phyloP scores from a whole-genome alignment of 2,888 invertebrate species.

The Andrena bicolor region DNA sequence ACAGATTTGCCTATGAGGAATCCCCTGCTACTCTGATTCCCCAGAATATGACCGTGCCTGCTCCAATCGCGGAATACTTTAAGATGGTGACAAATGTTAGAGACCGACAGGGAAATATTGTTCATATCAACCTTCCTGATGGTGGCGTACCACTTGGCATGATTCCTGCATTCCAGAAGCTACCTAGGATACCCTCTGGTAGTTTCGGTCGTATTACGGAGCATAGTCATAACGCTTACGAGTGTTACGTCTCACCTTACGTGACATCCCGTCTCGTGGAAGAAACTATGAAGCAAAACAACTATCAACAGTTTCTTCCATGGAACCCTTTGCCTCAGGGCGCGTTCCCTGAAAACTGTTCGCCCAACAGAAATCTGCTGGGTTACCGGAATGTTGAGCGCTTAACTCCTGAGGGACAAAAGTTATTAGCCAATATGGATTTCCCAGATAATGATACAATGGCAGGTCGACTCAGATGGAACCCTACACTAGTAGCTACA shows the following conservation, averaged over 20 bases:
- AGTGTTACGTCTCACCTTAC: constrained; percentile 29
- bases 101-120: constrained; percentile 32
- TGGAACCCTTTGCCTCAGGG: constrained; percentile 28
- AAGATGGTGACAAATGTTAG: constrained; percentile 14
- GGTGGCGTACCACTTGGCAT: not conserved
- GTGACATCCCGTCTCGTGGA: constrained; percentile 13
- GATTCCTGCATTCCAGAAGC: not conserved
- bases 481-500: not conserved
- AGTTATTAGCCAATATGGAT: not conserved
- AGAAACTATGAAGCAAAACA: not conserved
- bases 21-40: constrained; percentile 37
- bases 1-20: constrained; percentile 31
- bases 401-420: not conserved
- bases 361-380: not conserved
- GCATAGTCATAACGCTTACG: constrained; percentile 39
- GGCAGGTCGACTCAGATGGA: not conserved
- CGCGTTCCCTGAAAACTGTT: not conserved
- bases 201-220: not conserved
- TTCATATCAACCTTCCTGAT: constrained; percentile 11
- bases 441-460: not conserved
- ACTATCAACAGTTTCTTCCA: not conserved
- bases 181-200: not conserved
- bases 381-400: not conserved
- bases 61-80: constrained; percentile 33
- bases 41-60: constrained; percentile 1